Base-by-base conservation (phyloP, 2,888 invertebrate species). In the Barypeithes pellucidus region DNA sequence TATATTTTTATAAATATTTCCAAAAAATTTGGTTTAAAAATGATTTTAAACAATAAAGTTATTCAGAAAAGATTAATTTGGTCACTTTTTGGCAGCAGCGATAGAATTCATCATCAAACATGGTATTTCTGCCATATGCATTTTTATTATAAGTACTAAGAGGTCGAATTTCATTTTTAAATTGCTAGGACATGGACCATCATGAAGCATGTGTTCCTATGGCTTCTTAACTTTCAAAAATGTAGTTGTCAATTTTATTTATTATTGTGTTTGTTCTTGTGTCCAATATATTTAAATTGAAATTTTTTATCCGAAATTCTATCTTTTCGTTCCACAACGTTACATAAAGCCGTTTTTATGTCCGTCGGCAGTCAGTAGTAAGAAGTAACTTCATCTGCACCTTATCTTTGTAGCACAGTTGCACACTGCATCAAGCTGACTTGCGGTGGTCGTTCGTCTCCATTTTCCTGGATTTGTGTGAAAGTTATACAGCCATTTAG, bases 371-470 rank as follows among this genome's bases (percentile, higher is more conserved):
- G 52, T 59, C 69, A 63, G 47, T 65, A 60, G 71, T 57, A 67
- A 69, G 74, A 74, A 76, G 76, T 80, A 79, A 78, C 80, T 80
- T 79, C 77, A 75, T 76, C 77, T 69, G 69, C 76, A 78, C 79
- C 81, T 82, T 82, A 82, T 82, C 82, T 79, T 75, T 77, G 75
- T 77, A 78, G 75, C 81, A 78, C 82, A 81, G 81, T 81, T 80
- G 81, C 81, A 80, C 77, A 63, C 70, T 79, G 80, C 79, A 76
- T 78, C 76, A 77, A 75, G 75, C 73, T 74, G 63, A 77, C 77
- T 79, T 79, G 78, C 77, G 72, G 71, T 70, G 75, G 75, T 77
- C 77, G 80, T 81, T 78, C 81, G 77, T 81, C 80, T 80, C 80
- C 80, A 80, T 80, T 81, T 75, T 63, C 24, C 41, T 75, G 79